Evolutionary conservation across 2,888 invertebrate species (phyloP), one percentile per base, ranked within the genome.

Genomic region (Euclidia mi): DNA sequence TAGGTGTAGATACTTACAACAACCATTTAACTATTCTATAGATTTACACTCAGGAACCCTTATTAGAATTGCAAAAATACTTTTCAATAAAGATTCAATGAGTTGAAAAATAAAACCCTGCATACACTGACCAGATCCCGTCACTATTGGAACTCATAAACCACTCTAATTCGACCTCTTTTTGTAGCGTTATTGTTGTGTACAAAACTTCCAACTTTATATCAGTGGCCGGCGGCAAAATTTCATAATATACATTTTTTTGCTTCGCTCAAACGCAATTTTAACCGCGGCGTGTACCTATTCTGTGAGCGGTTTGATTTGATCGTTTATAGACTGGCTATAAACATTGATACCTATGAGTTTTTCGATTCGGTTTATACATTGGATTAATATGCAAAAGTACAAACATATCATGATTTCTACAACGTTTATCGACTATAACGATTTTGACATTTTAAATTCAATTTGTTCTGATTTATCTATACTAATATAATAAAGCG

Each of bases 171-270:
- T 60, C 59, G 62, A 57, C 61, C 63, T 44, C 44, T 56, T 69
- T 65, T 68, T 57, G 47, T 50, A 17, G 53, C 56, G 53, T 71
- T 71, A 62, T 67, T 65, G 60, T 66, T 56, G 40, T 50, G 41
- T 49, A 25, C 17, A 10, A 51, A 70, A 78, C 65, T 77, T 56
- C 37, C 38, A 65, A 65, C 59, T 69, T 63, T 45, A 44, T 59
- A 47, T 42, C 40, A 71, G 28, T 64, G 67, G 59, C 58, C 57
- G 56, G 66, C 56, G 49, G 71, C 71, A 29, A 74, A 83, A 82
- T 82, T 85, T 81, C 71, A 77, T 84, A 79, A 80, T 81, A 80
- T 61, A 79, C 18, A 70, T 84, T 85, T 85, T 37, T 84, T 85
- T 84, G 79, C 62, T 60, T 65, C 50, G 42, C 69, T 62, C 64